These are phyloP conservation scores for Rallus crepitans DNA, from an alignment of 2,797 vertebrate species.

Conservation along the genomic window DNA sequence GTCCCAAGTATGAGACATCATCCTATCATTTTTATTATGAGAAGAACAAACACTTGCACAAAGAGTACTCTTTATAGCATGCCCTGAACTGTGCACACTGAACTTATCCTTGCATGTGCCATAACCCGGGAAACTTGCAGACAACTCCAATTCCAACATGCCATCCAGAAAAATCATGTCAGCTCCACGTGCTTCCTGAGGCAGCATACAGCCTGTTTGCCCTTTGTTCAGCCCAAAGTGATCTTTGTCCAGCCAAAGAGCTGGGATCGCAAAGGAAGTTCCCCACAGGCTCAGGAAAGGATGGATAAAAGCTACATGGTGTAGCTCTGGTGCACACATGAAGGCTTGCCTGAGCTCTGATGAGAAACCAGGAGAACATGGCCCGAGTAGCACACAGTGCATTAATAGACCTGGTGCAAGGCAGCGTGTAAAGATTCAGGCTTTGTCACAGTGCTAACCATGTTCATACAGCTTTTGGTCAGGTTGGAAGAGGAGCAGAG, in stretches of 20 bases:
- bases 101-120: not conserved
- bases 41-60: not conserved
- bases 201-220: not conserved
- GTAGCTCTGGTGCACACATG: not conserved
- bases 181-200: not conserved
- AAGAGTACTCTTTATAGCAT: not conserved
- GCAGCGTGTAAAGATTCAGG: conserved; percentile 4
- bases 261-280: not conserved
- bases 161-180: not conserved
- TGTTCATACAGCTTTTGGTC: conserved; percentile 12
- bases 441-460: conserved; percentile 51
- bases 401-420: not conserved
- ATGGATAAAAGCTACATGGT: not conserved
- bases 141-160: not conserved
- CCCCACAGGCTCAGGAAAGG: not conserved
- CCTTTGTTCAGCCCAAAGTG: not conserved
- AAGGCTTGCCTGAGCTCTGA: not conserved
- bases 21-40: not conserved
- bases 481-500: conserved; percentile 15
- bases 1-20: not conserved
- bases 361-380: not conserved
- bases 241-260: not conserved
- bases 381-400: not conserved
- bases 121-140: not conserved
- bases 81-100: not conserved